Evolutionary conservation across 2,113 vertebrate species (phyloP).

Genomic region (Platycercus adscitus): DNA sequence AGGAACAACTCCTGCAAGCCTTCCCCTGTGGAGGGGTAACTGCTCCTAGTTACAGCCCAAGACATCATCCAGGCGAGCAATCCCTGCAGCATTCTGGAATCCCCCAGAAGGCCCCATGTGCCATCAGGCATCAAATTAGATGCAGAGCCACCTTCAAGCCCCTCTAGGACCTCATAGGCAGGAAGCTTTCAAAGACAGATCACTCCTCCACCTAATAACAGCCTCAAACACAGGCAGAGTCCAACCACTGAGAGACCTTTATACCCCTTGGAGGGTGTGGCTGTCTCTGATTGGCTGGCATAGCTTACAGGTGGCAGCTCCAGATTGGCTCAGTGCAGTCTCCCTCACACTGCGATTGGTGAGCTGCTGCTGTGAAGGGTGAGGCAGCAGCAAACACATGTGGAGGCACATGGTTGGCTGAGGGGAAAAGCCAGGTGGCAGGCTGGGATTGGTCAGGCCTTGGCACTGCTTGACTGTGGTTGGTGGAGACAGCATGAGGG

Average conservation of each 20-base stretch:
- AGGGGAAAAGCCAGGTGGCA: rapidly evolving
- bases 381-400: background rate
- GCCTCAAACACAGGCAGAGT: rapidly evolving
- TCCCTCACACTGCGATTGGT: background rate
- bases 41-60: background rate
- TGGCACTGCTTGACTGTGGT: background rate
- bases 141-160: background rate
- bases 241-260: rapidly evolving
- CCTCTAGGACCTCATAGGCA: rapidly evolving
- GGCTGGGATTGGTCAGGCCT: background rate
- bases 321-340: background rate
- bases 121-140: rapidly evolving
- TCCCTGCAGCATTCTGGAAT: rapidly evolving
- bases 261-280: background rate
- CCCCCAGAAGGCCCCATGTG: rapidly evolving
- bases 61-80: background rate
- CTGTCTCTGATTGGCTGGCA: background rate
- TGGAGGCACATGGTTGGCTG: background rate
- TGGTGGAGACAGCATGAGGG: background rate
- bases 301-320: background rate
- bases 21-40: background rate
- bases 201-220: rapidly evolving
- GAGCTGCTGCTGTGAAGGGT: background rate
- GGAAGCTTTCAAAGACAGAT: rapidly evolving
- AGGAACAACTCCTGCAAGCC: rapidly evolving